Evolutionary conservation across 2,888 invertebrate species (phyloP).

Genomic region (Bembecia ichneumoniformis): DNA sequence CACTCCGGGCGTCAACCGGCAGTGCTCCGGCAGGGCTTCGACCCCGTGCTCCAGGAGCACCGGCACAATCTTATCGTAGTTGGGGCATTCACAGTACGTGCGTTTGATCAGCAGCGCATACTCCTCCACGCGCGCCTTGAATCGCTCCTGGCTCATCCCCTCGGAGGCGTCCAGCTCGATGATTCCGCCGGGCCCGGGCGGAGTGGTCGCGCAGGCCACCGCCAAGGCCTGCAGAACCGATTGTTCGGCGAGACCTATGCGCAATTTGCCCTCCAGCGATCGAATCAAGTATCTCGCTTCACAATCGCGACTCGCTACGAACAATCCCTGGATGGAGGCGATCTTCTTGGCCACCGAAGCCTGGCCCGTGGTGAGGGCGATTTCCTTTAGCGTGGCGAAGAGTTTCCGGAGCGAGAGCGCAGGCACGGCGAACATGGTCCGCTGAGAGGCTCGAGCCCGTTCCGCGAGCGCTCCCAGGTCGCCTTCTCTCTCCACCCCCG

Average conservation of each 20-base stretch:
- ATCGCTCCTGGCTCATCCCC: conserved; percentile 74
- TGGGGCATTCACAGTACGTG: conserved; percentile 97
- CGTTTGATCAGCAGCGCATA: conserved; percentile 87
- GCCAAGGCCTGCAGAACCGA: conserved; percentile 93
- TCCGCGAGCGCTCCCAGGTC: conserved; percentile 95
- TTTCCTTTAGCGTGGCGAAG: conserved; percentile 86
- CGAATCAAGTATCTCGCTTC: conserved; percentile 93
- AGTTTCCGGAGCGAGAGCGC: conserved; percentile 82
- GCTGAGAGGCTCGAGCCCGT: conserved; percentile 85
- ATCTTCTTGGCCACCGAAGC: conserved; percentile 85
- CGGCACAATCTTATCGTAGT: conserved; percentile 88
- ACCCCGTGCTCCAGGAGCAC: conserved; percentile 84
- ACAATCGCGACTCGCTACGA: conserved; percentile 89
- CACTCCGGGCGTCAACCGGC: conserved; percentile 90
- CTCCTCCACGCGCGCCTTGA: conserved; percentile 83
- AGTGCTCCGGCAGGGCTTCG: conserved; percentile 79
- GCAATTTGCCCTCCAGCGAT: conserved; percentile 92
- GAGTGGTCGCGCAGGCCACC: conserved; percentile 84
- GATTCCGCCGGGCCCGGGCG: conserved; percentile 78
- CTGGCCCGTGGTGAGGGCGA: conserved; percentile 84
- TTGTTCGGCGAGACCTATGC: conserved; percentile 97
- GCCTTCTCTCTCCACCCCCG: conserved; percentile 74
- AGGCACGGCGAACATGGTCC: conserved; percentile 89
- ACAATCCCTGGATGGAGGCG: conserved; percentile 90
- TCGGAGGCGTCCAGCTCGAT: conserved; percentile 76